A percentile compares a stretch with the other conserved stretches of the same genome.
These are phyloP conservation scores for Nycticebus coucang DNA, from an alignment of 2,113 vertebrate genomes.

Conservation along the genomic window DNA sequence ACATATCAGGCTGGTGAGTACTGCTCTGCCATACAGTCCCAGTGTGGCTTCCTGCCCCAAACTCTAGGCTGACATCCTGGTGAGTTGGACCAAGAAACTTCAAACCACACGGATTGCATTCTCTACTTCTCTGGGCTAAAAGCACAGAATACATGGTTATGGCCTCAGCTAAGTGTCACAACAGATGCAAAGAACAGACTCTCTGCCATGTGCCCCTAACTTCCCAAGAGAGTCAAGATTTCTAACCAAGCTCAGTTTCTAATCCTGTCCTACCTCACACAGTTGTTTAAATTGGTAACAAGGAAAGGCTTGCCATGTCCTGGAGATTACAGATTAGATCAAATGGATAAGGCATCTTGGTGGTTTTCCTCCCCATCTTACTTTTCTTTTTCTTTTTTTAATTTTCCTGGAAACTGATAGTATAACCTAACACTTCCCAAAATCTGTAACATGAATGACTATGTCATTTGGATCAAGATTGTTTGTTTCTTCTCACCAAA, in stretches of 20 bases:
- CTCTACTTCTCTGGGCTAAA: not conserved
- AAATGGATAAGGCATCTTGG: not conserved
- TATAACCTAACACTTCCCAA: constrained; percentile 35
- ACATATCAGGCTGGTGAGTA: not conserved
- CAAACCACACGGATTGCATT: not conserved
- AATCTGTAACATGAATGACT: not conserved
- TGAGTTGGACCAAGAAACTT: not conserved
- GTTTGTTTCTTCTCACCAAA: not conserved
- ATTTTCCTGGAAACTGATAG: constrained; percentile 25
- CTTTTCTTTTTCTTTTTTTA: not conserved
- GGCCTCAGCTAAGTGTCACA: not conserved
- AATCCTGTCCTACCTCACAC: not conserved
- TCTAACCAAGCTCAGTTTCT: not conserved
- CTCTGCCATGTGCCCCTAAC: not conserved
- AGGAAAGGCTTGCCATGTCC: not conserved
- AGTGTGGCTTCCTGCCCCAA: not conserved
- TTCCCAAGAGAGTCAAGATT: not conserved
- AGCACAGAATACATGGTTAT: not conserved
- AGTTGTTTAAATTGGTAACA: not conserved
- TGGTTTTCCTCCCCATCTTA: not conserved
- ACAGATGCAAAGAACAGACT: not conserved
- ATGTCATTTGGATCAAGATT: not conserved
- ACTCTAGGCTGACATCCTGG: not conserved
- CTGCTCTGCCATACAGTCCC: not conserved
- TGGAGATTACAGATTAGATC: not conserved